Evolutionary conservation across 2,113 vertebrate species (phyloP).

Genomic region (Erpornis zantholeuca): DNA sequence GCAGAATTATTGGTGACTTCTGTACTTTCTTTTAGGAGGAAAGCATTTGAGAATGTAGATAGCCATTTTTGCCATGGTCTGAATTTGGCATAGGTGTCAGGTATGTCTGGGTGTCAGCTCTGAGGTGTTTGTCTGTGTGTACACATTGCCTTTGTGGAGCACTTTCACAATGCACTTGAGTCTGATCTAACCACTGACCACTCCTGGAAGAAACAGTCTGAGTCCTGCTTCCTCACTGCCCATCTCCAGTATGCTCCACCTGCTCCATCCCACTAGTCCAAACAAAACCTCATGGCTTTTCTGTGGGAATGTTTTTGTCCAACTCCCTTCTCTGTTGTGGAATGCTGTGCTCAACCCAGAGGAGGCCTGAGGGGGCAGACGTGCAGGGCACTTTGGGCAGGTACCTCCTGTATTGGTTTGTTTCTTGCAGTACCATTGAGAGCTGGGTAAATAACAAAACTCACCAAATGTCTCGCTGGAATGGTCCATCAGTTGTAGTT

Average conservation of each 20-base stretch:
- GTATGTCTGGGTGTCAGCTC: not conserved
- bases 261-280: not conserved
- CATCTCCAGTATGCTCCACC: rapidly evolving
- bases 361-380: not conserved
- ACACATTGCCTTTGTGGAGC: not conserved
- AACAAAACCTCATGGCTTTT: not conserved
- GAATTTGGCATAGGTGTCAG: not conserved
- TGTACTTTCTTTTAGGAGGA: not conserved
- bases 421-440: not conserved
- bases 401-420: not conserved
- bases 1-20: not conserved
- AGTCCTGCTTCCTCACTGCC: not conserved
- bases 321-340: not conserved
- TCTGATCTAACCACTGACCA: not conserved
- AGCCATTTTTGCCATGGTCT: not conserved
- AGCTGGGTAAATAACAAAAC: not conserved
- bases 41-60: not conserved
- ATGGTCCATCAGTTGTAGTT: not conserved
- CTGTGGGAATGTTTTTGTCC: not conserved
- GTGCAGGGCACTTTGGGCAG: not conserved
- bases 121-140: not conserved
- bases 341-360: not conserved
- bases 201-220: not conserved
- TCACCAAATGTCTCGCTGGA: not conserved
- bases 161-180: not conserved